Percentiles rank a stretch among this genome's conserved stretches.
These are phyloP conservation scores for Tyrannus savana DNA, from an alignment of 2,113 vertebrate species.

Conservation along the genomic window DNA sequence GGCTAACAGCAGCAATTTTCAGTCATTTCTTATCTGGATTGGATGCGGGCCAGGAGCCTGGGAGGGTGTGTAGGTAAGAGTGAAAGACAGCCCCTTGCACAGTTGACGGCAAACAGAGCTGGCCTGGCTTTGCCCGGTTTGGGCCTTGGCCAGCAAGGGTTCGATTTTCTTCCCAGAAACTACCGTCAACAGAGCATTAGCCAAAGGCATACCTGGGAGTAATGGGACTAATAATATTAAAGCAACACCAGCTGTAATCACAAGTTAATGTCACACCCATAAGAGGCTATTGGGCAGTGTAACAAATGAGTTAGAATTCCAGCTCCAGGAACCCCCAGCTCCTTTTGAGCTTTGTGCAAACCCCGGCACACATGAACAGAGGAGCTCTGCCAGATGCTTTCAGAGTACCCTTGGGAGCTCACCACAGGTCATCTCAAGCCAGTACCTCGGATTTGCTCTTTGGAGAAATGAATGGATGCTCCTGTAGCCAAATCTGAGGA, in stretches of 20 bases:
- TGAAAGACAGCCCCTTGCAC: neutral
- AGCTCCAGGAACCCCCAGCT: accelerated
- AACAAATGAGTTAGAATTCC: neutral
- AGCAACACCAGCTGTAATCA: neutral
- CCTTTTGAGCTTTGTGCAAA: neutral
- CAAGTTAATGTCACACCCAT: neutral
- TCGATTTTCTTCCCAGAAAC: neutral
- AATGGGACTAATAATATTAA: neutral
- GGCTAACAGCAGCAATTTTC: neutral
- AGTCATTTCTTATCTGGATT: conserved; percentile 11
- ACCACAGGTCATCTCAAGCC: neutral
- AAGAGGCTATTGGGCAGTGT: neutral
- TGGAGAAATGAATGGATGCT: neutral
- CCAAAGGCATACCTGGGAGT: neutral
- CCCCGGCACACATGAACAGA: neutral
- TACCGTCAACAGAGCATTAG: neutral
- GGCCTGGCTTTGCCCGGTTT: neutral
- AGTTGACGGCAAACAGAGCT: neutral
- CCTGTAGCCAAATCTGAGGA: neutral
- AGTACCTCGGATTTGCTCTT: neutral
- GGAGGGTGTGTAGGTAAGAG: neutral
- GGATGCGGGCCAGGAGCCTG: neutral
- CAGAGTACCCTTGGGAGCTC: neutral
- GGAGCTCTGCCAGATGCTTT: neutral
- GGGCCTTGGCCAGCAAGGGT: neutral